Evolutionary conservation across 2,797 vertebrate species (phyloP).

Genomic region (Rhynchonycteris naso): DNA sequence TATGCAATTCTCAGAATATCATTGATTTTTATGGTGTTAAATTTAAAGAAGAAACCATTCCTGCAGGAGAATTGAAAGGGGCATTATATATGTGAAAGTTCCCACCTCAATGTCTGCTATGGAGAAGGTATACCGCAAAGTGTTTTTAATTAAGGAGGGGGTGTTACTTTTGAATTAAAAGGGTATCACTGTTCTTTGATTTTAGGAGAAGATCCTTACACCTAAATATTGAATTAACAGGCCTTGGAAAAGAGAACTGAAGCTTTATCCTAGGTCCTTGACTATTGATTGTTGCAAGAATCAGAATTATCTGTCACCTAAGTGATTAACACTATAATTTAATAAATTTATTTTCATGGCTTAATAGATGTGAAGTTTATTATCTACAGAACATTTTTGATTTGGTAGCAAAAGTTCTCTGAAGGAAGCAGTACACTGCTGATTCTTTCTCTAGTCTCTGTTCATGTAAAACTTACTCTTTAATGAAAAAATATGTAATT

Average conservation of each 20-base stretch:
- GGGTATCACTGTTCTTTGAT: not conserved
- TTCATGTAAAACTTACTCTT: not conserved
- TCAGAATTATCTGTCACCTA: not conserved
- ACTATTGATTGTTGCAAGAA: not conserved
- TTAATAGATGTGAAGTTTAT: not conserved
- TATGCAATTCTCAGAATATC: not conserved
- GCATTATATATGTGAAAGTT: not conserved
- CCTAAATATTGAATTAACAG: conserved; percentile 2
- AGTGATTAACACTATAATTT: not conserved
- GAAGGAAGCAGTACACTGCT: not conserved
- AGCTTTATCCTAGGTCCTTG: not conserved
- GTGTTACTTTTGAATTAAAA: conserved; percentile 12
- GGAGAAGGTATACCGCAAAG: not conserved
- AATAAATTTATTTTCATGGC: not conserved
- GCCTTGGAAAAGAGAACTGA: conserved; percentile 10
- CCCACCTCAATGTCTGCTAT: not conserved
- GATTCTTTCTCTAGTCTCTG: not conserved
- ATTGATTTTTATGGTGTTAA: conserved; percentile 24
- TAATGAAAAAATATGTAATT: not conserved
- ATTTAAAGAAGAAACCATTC: not conserved
- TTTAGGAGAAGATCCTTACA: not conserved
- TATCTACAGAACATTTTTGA: not conserved
- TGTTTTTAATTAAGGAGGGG: conserved; percentile 2
- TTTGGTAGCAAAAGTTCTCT: conserved; percentile 22
- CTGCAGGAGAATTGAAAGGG: not conserved